Evolutionary conservation across 2,797 vertebrate species (phyloP).

Genomic region (Spheniscus humboldti): DNA sequence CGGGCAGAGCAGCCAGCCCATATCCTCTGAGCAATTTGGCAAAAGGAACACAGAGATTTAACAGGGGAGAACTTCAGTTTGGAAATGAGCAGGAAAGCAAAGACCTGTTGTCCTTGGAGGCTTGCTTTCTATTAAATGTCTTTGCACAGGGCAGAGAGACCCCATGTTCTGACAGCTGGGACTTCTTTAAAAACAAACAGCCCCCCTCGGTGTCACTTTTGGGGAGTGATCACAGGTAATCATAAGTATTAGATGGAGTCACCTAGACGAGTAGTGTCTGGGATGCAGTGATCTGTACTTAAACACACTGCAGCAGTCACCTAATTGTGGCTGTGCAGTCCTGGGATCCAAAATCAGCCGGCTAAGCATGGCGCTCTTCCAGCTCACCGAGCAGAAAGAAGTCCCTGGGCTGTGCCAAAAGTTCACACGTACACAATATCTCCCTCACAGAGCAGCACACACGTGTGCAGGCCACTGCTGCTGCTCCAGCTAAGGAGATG

Average conservation of each 20-base stretch:
- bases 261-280: neutral
- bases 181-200: neutral
- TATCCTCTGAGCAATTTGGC: neutral
- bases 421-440: neutral
- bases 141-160: neutral
- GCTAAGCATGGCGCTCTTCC: neutral
- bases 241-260: neutral
- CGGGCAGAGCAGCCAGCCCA: neutral
- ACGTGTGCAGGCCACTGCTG: accelerated
- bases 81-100: neutral
- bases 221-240: neutral
- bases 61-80: neutral
- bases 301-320: neutral
- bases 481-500: neutral
- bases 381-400: neutral
- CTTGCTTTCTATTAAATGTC: neutral
- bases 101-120: neutral
- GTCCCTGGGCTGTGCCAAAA: neutral
- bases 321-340: neutral
- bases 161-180: neutral
- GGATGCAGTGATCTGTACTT: neutral
- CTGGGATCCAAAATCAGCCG: neutral
- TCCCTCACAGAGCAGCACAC: accelerated
- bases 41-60: neutral
- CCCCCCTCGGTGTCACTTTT: accelerated